Base-by-base conservation (phyloP, 2,113 vertebrate genomes). In the Ctenodactylus gundi region DNA sequence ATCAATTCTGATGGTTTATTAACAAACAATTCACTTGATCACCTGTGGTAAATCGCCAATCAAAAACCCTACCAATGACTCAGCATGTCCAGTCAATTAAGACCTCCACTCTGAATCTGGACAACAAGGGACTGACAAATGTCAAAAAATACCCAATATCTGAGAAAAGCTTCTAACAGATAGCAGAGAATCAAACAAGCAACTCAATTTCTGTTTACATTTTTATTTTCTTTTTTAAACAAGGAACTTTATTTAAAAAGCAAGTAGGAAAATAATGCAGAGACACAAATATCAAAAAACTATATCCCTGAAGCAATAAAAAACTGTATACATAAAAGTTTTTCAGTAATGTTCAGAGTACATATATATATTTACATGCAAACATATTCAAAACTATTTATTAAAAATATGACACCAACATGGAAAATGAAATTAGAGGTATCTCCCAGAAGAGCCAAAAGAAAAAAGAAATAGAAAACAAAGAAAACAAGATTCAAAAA, bases 151-250 rank as follows among this genome's bases (percentile, higher is more conserved):
- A 94, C 3, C 34, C 13, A 82, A 49, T 12, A 75, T 46, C 81
- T 57, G 20, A 90, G 25, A 34, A 94, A 87, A 84, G 8, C 36
- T 62, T 87, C 27, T 84, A 78, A 84, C 49, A 34, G 36, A 96
- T 90, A 9, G 77, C 62, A 4, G 23, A 80, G 11, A 25, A 68
- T 7, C 77, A 57, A 72, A 90, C 46, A 82, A 44, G 44, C 20
- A 65, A 76, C 10, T 44, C 57, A 34, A 10, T n/a, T n/a, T n/a
- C n/a, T n/a, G n/a, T n/a, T n/a, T n/a, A n/a, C n/a, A n/a, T n/a
- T n/a, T n/a, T n/a, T n/a, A n/a, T n/a, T n/a, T n/a, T n/a, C n/a
- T n/a, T n/a, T n/a, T n/a, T n/a, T n/a, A n/a, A n/a, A n/a, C n/a
- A n/a, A n/a, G n/a, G n/a, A n/a, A n/a, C n/a, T n/a, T n/a, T n/a